phyloP scores from a whole-genome alignment of 1,140 invertebrate genomes.

The Myzus persicae region DNA sequence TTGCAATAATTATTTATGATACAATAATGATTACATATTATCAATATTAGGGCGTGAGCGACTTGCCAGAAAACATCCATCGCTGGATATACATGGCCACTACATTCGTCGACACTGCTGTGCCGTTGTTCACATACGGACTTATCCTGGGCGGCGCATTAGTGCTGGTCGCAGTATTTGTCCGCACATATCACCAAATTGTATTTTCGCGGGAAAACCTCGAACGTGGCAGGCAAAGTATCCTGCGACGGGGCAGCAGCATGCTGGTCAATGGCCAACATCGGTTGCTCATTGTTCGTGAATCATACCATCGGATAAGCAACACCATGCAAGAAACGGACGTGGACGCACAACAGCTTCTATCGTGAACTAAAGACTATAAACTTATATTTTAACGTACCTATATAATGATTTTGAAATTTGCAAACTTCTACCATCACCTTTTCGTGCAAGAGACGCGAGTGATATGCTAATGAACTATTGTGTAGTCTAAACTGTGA shows the following conservation, averaged over 20 bases:
- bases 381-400: not conserved
- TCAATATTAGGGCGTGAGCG: conserved; percentile 75
- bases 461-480: not conserved
- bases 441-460: not conserved
- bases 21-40: not conserved
- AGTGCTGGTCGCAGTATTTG: conserved; percentile 72
- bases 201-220: conserved; percentile 77
- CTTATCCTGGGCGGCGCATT: conserved; percentile 74
- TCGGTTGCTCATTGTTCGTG: conserved; percentile 70
- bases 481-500: conserved; percentile 47
- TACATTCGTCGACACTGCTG: conserved; percentile 74
- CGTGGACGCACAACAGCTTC: conserved; percentile 42
- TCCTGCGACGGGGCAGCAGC: conserved; percentile 74
- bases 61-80: conserved; percentile 75
- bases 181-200: conserved; percentile 77
- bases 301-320: conserved; percentile 69
- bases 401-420: not conserved
- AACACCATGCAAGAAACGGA: conserved; percentile 62
- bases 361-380: conserved; percentile 20
- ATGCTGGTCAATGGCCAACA: conserved; percentile 76
- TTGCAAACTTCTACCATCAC: conserved; percentile 12
- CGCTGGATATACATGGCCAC: conserved; percentile 76
- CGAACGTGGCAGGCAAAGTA: conserved; percentile 73
- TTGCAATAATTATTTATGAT: not conserved
- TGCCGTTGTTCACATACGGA: conserved; percentile 75